Conservation (phyloP, 2,797 vertebrate genomes). For the Scolopax rusticola region DNA sequence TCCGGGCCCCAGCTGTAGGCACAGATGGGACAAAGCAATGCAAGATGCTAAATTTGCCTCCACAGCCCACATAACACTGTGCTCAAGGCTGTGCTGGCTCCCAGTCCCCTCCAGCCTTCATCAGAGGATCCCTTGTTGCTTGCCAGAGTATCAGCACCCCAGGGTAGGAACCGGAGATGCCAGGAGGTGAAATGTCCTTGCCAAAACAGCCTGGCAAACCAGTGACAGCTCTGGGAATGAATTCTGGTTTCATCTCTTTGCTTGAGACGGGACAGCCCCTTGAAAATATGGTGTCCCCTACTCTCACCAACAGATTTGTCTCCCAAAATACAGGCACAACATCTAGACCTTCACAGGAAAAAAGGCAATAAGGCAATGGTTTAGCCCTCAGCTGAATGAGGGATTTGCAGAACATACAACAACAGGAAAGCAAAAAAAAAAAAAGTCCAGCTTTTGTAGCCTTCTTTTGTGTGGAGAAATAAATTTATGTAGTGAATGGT, state of each 20-base stretch:
- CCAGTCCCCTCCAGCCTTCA: background rate
- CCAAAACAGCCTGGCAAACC: background rate
- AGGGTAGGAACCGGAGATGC: background rate
- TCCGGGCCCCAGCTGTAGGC: background rate
- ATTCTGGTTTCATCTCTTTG: background rate
- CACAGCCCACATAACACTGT: fast-evolving
- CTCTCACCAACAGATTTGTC: background rate
- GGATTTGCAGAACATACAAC: background rate
- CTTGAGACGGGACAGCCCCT: background rate
- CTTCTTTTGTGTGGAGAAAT: background rate
- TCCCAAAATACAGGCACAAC: background rate
- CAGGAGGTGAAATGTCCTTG: background rate
- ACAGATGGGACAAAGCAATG: background rate
- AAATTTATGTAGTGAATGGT: background rate
- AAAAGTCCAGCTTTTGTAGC: background rate
- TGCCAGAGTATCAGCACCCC: background rate
- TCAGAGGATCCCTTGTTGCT: background rate
- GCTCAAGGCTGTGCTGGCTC: background rate
- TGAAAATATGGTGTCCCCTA: background rate
- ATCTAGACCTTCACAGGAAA: background rate
- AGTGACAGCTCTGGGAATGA: background rate
- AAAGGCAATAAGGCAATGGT: background rate
- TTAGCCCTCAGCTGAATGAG: background rate
- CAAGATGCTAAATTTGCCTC: background rate
- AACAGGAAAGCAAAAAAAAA: background rate